These are phyloP conservation scores for Stenchaetothrips biformis DNA, from an alignment of 2,888 invertebrate species.

Conservation along the genomic window DNA sequence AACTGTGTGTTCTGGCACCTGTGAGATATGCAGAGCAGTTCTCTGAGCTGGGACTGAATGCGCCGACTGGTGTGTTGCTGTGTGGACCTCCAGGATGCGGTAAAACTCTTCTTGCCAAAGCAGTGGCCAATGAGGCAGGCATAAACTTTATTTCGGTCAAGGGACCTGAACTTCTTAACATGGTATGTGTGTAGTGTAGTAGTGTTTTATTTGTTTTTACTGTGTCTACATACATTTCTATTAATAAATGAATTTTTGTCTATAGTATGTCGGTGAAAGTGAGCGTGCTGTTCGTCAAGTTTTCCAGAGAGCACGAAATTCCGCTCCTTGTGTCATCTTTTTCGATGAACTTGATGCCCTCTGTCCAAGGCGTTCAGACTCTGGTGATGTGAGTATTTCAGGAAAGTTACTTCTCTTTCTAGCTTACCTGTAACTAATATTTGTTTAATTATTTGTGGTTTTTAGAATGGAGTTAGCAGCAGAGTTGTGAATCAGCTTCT, in stretches of 20 bases:
- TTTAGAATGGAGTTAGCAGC: slow-evolving; percentile 63
- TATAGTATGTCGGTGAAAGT: slow-evolving; percentile 94
- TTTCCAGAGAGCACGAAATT: slow-evolving; percentile 90
- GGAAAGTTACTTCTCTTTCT: slow-evolving; percentile 28
- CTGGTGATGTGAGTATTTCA: slow-evolving; percentile 53
- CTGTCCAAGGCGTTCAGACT: slow-evolving; percentile 81
- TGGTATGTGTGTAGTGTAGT: slow-evolving; percentile 58
- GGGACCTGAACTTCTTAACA: slow-evolving; percentile 95
- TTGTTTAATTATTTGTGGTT: neutral
- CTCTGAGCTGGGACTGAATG: slow-evolving; percentile 68
- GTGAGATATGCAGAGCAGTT: slow-evolving; percentile 81
- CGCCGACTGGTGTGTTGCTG: slow-evolving; percentile 84
- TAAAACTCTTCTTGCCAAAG: slow-evolving; percentile 95
- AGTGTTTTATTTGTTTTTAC: neutral
- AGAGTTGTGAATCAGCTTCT: slow-evolving; percentile 94
- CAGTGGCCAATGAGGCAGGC: slow-evolving; percentile 96
- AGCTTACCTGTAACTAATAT: neutral
- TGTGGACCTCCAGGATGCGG: slow-evolving; percentile 97
- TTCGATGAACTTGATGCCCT: slow-evolving; percentile 97
- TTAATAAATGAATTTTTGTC: slow-evolving; percentile 34
- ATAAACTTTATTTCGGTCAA: slow-evolving; percentile 98
- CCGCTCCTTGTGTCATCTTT: slow-evolving; percentile 96
- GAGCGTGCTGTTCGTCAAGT: slow-evolving; percentile 94
- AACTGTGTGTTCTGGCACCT: slow-evolving; percentile 88
- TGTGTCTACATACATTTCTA: neutral